These are phyloP conservation scores for Genyomyrus donnyi DNA, from an alignment of 2,113 vertebrate genomes.

Conservation along the genomic window DNA sequence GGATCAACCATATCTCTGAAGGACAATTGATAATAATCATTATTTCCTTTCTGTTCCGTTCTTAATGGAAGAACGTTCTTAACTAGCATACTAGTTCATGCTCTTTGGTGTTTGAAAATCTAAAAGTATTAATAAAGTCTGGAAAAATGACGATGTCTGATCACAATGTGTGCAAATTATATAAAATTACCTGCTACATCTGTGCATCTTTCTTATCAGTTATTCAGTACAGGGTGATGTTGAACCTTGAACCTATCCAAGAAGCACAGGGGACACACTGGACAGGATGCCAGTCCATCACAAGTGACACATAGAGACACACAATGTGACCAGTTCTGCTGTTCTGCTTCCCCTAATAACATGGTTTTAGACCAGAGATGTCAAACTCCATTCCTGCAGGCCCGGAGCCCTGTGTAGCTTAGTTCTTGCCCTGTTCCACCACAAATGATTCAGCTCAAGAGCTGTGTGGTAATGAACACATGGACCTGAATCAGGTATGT, in stretches of 20 bases:
- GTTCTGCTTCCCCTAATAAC: not conserved
- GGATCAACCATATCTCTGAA: conserved; percentile 82
- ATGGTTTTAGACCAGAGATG: not conserved
- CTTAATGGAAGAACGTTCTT: not conserved
- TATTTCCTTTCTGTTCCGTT: not conserved
- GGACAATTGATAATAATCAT: not conserved
- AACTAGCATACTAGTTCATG: not conserved
- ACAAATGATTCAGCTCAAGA: too few relatives aligned
- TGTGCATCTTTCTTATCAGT: not conserved
- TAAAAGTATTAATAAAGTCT: conserved; percentile 50
- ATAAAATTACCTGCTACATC: not conserved
- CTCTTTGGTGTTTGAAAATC: not conserved
- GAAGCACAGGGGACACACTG: not conserved
- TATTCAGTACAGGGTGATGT: not conserved
- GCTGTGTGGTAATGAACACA: too few relatives aligned
- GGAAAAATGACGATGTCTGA: not conserved
- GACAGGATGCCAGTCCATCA: not conserved
- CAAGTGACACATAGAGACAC: not conserved
- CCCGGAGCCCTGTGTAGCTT: too few relatives aligned
- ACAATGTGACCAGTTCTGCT: not conserved
- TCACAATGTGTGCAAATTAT: not conserved
- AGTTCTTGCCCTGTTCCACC: too few relatives aligned
- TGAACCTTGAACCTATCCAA: not conserved
- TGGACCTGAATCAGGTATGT: too few relatives aligned
- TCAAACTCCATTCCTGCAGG: too few relatives aligned